Evolutionary conservation across 1,140 invertebrate species (phyloP), one percentile per base, ranked within the genome.

Genomic region (Battus philenor): DNA sequence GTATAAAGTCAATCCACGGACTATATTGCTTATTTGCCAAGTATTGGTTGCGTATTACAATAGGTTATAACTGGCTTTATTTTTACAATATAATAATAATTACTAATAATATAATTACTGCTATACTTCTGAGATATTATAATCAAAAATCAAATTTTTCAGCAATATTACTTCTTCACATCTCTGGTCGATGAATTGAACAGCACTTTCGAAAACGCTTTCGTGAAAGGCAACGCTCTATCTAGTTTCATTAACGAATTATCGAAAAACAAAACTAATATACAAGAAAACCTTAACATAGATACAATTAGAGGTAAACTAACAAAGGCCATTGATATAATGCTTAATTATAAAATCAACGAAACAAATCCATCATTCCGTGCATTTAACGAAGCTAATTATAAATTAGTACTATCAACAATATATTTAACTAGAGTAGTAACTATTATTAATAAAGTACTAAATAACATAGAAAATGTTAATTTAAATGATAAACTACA

Each of bases 141-240:
- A 26, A 29, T 18, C 11, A 24, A 17, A 20, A 24, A 33, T 13
- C 15, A 44, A 2, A 26, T 45, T 49, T 47, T 85, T 30, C 68
- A 87, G 86, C 83, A 87, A 86, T 81, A 74, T 34, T 69, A 68
- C 34, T 80, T 86, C 36, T 87, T 74, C 47, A 80, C 65, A 7
- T 50, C 68, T 2, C 62, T 59, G 11, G 67, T 64, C 4, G 44
- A 62, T 36, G 75, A 75, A 34, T 53, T 78, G 32, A 71, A 65
- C 0, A 80, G 78, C 29, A 68, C 47, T 4, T 87, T 64, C 9
- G 64, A 70, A 46, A 52, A 64, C 0, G 70, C 77, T 1, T 85
- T 67, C 30, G 44, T 47, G 4, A 79, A 71, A 48, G 49, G 61
- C 1, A 60, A 53, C 2, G 54, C 68, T 22, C 44, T 87, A 10